Conservation (phyloP, 2,113 vertebrate species). For the Alces alces region DNA sequence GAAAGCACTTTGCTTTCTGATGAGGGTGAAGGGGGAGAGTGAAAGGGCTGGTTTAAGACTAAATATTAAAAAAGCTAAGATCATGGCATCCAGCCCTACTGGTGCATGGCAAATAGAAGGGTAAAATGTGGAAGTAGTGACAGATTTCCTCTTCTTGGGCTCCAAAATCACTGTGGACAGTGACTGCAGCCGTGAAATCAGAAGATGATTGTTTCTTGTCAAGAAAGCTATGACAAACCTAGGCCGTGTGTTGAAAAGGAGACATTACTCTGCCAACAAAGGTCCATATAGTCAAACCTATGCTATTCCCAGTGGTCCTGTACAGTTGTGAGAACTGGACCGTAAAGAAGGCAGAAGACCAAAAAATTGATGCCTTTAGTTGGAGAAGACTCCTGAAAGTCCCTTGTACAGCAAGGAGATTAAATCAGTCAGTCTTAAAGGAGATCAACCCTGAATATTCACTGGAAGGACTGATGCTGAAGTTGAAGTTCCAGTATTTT, state of each 20-base stretch:
- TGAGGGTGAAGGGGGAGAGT: background rate
- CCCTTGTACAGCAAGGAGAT: background rate
- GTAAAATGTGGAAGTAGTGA: background rate
- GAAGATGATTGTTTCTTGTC: background rate
- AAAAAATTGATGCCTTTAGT: background rate
- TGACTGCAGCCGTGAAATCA: background rate
- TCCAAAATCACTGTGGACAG: background rate
- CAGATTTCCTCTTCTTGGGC: background rate
- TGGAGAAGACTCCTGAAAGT: background rate
- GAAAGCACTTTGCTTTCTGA: no score
- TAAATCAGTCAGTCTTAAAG: background rate
- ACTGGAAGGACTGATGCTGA: background rate
- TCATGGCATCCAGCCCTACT: background rate
- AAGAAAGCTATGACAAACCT: background rate
- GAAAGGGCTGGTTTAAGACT: background rate
- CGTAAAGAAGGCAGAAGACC: background rate
- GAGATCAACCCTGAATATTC: background rate
- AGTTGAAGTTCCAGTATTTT: background rate
- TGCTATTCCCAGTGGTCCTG: background rate
- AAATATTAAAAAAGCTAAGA: background rate
- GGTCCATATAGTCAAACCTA: background rate
- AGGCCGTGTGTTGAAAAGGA: background rate
- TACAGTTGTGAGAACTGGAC: fast-evolving
- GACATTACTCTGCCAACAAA: background rate
- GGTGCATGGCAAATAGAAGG: background rate